These are phyloP conservation scores for Saimiri boliviensis DNA, from an alignment of 2,113 vertebrate species.

Conservation along the genomic window DNA sequence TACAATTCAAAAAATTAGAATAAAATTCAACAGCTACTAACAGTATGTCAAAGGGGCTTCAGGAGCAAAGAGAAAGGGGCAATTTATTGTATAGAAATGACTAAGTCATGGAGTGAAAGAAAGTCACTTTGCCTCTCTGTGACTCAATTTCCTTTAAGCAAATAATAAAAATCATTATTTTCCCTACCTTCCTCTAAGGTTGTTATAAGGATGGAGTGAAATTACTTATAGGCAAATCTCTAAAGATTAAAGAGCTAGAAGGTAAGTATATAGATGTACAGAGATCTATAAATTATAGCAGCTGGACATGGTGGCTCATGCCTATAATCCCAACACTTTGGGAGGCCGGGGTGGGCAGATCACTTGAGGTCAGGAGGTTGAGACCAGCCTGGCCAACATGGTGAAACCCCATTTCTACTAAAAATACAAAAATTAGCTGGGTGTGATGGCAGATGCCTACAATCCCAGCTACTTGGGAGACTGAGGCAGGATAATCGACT, in stretches of 20 bases:
- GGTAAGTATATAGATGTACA: neutral
- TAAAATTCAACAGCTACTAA: neutral
- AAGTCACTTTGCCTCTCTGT: neutral
- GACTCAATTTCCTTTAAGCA: neutral
- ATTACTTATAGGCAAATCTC: neutral
- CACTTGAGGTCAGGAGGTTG: too few relatives aligned
- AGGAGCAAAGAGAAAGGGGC: neutral
- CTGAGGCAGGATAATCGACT: too few relatives aligned
- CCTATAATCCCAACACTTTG: too few relatives aligned
- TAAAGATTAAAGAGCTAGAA: neutral
- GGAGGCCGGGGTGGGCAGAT: too few relatives aligned
- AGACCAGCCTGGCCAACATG: too few relatives aligned
- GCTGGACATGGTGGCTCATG: too few relatives aligned
- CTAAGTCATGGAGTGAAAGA: neutral
- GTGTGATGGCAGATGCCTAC: too few relatives aligned
- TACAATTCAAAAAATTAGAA: neutral
- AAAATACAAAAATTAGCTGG: too few relatives aligned
- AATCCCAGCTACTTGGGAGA: too few relatives aligned
- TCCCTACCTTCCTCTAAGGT: neutral
- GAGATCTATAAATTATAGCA: neutral
- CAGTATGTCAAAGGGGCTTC: neutral
- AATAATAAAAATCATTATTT: neutral
- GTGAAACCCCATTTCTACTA: too few relatives aligned
- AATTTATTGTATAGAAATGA: neutral
- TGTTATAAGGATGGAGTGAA: neutral